Evolutionary conservation across 2,113 vertebrate species (phyloP), one percentile per base, ranked within the genome.

Genomic region (Galbula dea): DNA sequence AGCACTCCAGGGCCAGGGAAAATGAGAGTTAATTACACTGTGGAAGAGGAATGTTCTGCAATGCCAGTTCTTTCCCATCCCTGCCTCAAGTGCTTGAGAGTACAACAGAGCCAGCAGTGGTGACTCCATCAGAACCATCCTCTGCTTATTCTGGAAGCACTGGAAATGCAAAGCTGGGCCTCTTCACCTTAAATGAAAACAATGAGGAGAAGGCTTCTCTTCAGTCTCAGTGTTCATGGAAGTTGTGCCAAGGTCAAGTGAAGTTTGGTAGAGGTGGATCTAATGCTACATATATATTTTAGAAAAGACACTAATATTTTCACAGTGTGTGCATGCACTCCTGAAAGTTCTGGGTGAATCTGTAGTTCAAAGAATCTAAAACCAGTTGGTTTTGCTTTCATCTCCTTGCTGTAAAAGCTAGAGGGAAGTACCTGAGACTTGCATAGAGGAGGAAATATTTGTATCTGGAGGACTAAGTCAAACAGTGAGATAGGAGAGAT

Each of bases 1-100:
- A 94, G 57, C 48, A 79, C 90, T 89, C 58, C 74, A 48, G 83
- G 81, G 74, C 58, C 71, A 76, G 77, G 49, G 69, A 93, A 93
- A 76, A 93, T 76, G 66, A 68, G 54, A 69, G 58, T 73, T 95
- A 95, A 93, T 95, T 85, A 82, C 32, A 17, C 51, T 24, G 49
- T 79, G 74, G 58, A 86, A 75, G 2, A 23, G 23, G 29, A 66
- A 91, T n/a, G 34, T 85, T 94, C 71, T 54, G 52, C 78, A 85
- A 22, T 57, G 15, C 48, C 78, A 3, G 11, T 79, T 90, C 62
- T 84, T 92, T 94, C 71, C 62, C 74, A 85, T 87, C 54, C 71
- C 55, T 57, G 22, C 84, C 54, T 95, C 54, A 58, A 65, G 30
- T 32, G 17, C 39, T 55, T 66, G 58, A 65, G 54, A 82, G 30